Conservation (phyloP, 2,113 vertebrate species). For the Nicator chloris region DNA sequence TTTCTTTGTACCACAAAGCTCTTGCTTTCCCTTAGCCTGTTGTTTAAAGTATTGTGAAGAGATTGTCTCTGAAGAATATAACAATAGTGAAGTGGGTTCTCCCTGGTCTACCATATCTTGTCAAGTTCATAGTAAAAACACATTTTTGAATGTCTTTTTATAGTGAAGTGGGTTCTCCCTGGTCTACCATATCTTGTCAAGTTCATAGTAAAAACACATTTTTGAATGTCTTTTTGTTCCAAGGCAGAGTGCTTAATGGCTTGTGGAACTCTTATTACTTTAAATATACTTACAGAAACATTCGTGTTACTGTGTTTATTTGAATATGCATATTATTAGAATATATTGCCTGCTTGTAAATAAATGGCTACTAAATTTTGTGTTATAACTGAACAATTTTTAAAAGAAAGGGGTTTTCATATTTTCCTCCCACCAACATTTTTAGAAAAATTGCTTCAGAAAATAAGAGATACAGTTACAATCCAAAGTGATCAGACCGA, state of each 20-base stretch:
- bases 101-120: neutral
- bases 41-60: neutral
- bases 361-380: neutral
- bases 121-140: neutral
- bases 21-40: neutral
- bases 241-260: neutral
- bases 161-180: neutral
- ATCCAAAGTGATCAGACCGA: neutral
- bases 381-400: neutral
- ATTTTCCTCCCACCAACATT: neutral
- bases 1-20: conserved; percentile 18
- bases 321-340: neutral
- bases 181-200: neutral
- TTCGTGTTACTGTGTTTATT: neutral
- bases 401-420: neutral
- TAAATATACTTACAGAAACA: neutral
- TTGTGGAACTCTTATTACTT: neutral
- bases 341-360: neutral
- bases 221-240: neutral
- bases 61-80: neutral
- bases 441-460: neutral
- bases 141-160: neutral
- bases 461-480: neutral
- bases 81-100: neutral
- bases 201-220: neutral